Evolutionary conservation across 2,113 vertebrate species (phyloP), one percentile per base, ranked within the genome.

Genomic region (Tupaia tana): DNA sequence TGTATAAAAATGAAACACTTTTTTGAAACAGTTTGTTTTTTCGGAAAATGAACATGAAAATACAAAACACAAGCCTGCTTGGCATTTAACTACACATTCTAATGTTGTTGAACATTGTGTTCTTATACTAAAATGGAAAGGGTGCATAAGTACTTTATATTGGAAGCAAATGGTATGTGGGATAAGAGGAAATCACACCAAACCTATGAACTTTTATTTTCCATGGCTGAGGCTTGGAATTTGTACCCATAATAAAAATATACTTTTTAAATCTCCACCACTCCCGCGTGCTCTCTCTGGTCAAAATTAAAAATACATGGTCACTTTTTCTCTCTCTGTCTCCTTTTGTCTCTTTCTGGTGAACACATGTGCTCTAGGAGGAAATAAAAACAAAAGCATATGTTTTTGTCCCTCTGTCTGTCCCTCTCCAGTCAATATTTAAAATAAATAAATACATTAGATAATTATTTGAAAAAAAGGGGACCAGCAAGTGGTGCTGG

Each of bases 51-150:
- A 88, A 63, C 16, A 64, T 27, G 29, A 67, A 82, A 78, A 86
- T 77, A 66, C 19, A 20, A 93, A 89, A 75, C 19, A 67, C 4
- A 71, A 31, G 10, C 7, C 15, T 74, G 43, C 14, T 74, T 93
- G 54, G 7, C 22, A 80, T 84, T 85, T 75, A 27, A 14, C 84
- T 93, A 70, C 85, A 88, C 69, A 84, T 89, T 91, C 59, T 90
- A 80, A 79, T 8, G 52, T 43, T 61, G 20, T 64, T 63, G 63
- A 93, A 13, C 18, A 79, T 86, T 14, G 64, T 67, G 22, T 25
- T 89, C 64, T 82, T 75, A 78, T 27, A 24, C 8, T 52, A 91
- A 71, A 70, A 61, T 43, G 43, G 82, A 83, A 90, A 80, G 43
- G 1, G 13, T 66, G 9, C 54, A 64, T 61, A 66, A 86, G 34